These are phyloP conservation scores for Rhea pennata DNA, from an alignment of 2,113 vertebrate genomes.

Conservation along the genomic window DNA sequence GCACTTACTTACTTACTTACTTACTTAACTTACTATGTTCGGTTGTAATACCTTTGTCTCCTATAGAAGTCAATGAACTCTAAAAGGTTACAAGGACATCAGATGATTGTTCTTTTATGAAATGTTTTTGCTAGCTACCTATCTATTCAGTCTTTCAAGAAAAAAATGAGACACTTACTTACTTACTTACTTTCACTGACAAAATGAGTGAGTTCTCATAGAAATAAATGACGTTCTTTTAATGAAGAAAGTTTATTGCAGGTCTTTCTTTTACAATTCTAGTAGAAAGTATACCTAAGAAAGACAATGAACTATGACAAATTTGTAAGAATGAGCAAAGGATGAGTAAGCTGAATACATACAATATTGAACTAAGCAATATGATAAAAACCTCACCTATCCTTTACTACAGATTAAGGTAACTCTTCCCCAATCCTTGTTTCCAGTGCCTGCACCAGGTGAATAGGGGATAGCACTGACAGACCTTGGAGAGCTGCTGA, in stretches of 20 bases:
- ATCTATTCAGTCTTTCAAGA: background rate
- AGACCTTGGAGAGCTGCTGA: background rate
- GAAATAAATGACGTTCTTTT: conserved; percentile 32
- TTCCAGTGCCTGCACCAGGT: conserved; percentile 46
- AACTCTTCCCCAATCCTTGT: conserved; percentile 18
- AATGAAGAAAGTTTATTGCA: conserved; percentile 82
- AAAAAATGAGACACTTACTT: background rate
- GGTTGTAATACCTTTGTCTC: background rate
- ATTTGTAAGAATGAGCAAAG: conserved; percentile 51
- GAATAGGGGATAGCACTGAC: background rate
- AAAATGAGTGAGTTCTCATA: background rate
- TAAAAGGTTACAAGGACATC: background rate
- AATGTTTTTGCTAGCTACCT: background rate
- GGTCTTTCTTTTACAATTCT: conserved; percentile 71
- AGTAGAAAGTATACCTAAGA: conserved; percentile 78
- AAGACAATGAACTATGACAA: conserved; percentile 64
- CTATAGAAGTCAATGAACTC: background rate
- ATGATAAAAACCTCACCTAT: conserved; percentile 14
- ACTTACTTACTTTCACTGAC: background rate
- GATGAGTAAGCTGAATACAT: conserved; percentile 56
- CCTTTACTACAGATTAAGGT: conserved; percentile 27
- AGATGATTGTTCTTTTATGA: background rate
- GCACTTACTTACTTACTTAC: too few relatives aligned
- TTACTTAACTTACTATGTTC: background rate
- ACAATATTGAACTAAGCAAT: conserved; percentile 51